Evolutionary conservation across 2,888 invertebrate genomes (phyloP).

Genomic region (Biston stratarius): DNA sequence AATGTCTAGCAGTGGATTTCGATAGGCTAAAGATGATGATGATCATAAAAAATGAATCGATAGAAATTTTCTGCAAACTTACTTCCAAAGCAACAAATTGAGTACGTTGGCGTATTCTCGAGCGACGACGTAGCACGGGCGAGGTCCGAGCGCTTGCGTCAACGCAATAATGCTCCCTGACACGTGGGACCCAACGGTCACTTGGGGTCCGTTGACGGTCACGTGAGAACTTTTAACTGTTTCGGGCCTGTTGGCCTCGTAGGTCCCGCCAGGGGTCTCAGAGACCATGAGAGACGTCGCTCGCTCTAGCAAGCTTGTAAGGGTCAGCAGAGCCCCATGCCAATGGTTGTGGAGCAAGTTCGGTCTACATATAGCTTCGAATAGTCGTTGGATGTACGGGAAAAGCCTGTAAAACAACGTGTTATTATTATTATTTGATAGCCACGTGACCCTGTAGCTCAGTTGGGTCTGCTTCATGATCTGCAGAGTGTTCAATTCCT

Average conservation of each 20-base stretch:
- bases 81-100: conserved; percentile 33
- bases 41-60: too few species aligned
- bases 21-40: too few species aligned
- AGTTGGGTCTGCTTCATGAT: too few species aligned
- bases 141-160: background rate
- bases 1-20: too few species aligned
- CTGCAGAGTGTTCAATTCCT: too few species aligned
- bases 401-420: background rate
- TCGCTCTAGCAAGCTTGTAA: conserved; percentile 5
- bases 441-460: too few species aligned
- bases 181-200: background rate
- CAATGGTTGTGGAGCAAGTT: conserved; percentile 8
- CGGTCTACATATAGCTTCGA: background rate
- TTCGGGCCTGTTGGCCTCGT: background rate
- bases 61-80: background rate
- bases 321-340: conserved; percentile 23
- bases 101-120: conserved; percentile 22
- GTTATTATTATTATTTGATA: background rate
- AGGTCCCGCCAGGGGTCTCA: background rate
- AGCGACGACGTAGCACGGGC: conserved; percentile 15
- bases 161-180: background rate
- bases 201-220: background rate
- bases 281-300: background rate
- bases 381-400: conserved; percentile 2
- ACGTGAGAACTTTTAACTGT: background rate